Base-by-base conservation (phyloP, 2,888 invertebrate genomes). In the Dexiosoma caninum region DNA sequence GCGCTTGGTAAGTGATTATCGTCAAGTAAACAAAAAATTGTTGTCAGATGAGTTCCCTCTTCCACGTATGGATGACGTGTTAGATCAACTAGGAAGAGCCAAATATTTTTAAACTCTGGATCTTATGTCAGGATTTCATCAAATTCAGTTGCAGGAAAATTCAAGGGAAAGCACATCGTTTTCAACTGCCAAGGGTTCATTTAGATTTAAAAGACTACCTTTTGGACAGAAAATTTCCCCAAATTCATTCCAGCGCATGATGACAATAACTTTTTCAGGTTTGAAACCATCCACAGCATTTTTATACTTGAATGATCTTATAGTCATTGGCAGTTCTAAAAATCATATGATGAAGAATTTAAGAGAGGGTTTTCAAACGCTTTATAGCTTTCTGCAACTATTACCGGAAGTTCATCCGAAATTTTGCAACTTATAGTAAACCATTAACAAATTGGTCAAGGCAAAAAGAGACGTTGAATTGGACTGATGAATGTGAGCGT, bases 401-500 rank as follows among this genome's bases (percentile, higher is more conserved):
- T n/a, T 57, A 40, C 12, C 35, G 16, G 3, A 37, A 23, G 12
- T 57, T 57, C 40, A 19, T 37, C 0, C 16, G 16, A 1, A 53
- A 57, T 57, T 19, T 57, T n/a, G 37, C n/a, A 23, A 23, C 37
- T 7, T 8, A 23, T 21, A n/a, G 27, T 8, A 12, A 21, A 32
- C 12, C 14, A 16, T 27, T 53, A 27, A 53, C 32, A 16, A 30
- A 16, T 3, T n/a, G 42, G 1, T 16, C 23, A 2, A 27, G 27
- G 1, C 42, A 42, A 23, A 60, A 60, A 7, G 40, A 42, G 10
- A 2, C 40, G 16, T 60, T 21, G 6, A 42, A 2, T 42, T 16
- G 46, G 23, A 16, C 32, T 2, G 27, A 16, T 4, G 57, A 82
- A 40, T 81, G 81, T 21, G 59, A 84, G 12, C 37, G 51, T 0